Evolutionary conservation across 2,113 vertebrate species (phyloP).

Genomic region (Pygoscelis adeliae): DNA sequence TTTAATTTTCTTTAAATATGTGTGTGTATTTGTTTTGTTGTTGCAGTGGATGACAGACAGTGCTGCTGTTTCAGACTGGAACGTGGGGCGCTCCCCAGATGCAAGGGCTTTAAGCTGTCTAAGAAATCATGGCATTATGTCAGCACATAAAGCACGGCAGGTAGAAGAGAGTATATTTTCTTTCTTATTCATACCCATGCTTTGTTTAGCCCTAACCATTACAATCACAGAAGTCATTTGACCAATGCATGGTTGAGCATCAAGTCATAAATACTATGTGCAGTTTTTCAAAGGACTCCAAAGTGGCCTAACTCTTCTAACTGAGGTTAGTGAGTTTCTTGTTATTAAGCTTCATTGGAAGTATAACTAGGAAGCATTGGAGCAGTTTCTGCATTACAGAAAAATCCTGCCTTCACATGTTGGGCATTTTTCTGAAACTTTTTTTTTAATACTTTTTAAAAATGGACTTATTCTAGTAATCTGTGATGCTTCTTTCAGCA

Average conservation of each 20-base stretch:
- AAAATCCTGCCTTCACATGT: not conserved
- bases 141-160: constrained; percentile 93
- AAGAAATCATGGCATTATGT: constrained; percentile 88
- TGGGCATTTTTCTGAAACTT: not conserved
- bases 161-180: constrained; percentile 79
- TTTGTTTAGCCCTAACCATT: not conserved
- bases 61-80: constrained; percentile 94
- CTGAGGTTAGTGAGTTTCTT: not conserved
- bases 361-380: not conserved
- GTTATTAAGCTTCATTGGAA: not conserved
- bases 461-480: not conserved
- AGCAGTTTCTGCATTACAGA: not conserved
- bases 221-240: not conserved
- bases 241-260: not conserved
- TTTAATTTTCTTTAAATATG: constrained; percentile 50
- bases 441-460: not conserved
- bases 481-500: not conserved
- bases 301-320: not conserved
- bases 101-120: constrained; percentile 90
- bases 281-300: not conserved
- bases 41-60: constrained; percentile 98
- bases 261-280: not conserved
- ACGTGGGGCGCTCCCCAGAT: constrained; percentile 90
- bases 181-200: constrained; percentile 22
- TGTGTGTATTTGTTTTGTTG: constrained; percentile 83